These are phyloP conservation scores for Andrena dorsata DNA, from an alignment of 2,888 invertebrate species.

Conservation along the genomic window DNA sequence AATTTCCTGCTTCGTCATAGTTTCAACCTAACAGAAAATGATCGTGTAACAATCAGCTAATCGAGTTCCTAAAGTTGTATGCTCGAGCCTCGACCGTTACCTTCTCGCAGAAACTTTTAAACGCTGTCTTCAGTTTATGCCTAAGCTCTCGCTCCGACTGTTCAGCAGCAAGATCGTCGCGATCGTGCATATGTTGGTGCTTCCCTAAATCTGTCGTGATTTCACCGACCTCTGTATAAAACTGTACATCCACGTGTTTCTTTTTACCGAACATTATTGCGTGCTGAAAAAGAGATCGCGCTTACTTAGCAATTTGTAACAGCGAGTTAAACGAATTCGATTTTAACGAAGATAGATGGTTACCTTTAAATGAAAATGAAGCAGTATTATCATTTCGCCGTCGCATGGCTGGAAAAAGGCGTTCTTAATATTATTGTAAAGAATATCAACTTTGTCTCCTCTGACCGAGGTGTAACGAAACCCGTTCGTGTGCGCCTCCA, in stretches of 20 bases:
- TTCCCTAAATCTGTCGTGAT: conserved; percentile 99
- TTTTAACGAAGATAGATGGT: conserved; percentile 9
- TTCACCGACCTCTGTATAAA: conserved; percentile 99
- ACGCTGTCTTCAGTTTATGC: conserved; percentile 98
- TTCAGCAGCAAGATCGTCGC: conserved; percentile 99
- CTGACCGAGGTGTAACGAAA: conserved; percentile 99
- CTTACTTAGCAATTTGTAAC: background rate
- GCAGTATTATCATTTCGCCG: conserved; percentile 99
- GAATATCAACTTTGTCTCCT: conserved; percentile 99
- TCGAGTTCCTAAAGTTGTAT: background rate
- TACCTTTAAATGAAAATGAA: conserved; percentile 98
- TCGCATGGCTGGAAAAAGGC: conserved; percentile 99
- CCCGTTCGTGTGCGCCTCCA: conserved; percentile 98
- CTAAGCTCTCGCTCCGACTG: conserved; percentile 98
- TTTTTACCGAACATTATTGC: conserved; percentile 99
- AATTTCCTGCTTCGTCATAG: conserved; percentile 97
- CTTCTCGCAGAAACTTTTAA: conserved; percentile 99
- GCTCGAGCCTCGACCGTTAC: conserved; percentile 82
- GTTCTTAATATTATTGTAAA: conserved; percentile 99
- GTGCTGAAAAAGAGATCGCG: conserved; percentile 86
- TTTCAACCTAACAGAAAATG: conserved; percentile 88
- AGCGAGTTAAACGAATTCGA: background rate
- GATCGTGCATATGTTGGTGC: conserved; percentile 99
- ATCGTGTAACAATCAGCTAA: background rate
- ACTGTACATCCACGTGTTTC: conserved; percentile 99